Evolutionary conservation across 2,113 vertebrate species (phyloP).

Genomic region (Azemiops feae): DNA sequence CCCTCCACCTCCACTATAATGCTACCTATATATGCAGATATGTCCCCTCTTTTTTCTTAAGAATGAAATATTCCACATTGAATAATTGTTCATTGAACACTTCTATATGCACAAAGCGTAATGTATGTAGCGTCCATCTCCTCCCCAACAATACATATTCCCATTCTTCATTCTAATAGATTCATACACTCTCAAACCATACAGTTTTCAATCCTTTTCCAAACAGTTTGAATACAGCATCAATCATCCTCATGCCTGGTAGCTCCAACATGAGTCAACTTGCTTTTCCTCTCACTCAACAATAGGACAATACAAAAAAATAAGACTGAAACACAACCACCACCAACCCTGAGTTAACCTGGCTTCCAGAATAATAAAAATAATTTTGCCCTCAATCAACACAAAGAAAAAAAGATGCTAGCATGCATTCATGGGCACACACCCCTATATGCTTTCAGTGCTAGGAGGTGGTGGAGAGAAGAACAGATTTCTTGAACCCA

Average conservation of each 20-base stretch:
- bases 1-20: neutral
- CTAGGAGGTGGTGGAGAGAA: neutral
- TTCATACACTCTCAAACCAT: neutral
- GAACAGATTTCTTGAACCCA: neutral
- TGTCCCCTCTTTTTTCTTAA: neutral
- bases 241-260: neutral
- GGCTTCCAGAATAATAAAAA: neutral
- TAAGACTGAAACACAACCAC: neutral
- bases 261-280: neutral
- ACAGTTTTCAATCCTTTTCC: neutral
- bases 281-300: neutral
- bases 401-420: neutral
- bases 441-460: neutral
- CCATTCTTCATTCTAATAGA: neutral
- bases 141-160: neutral
- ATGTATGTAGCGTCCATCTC: neutral
- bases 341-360: neutral
- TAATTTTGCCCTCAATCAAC: neutral
- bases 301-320: neutral
- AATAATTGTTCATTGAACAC: neutral
- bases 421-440: neutral
- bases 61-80: neutral
- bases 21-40: neutral
- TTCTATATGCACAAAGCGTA: neutral
- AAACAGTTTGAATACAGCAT: neutral